Evolutionary conservation across 2,888 invertebrate genomes (phyloP).

Genomic region (Lingula anatina): DNA sequence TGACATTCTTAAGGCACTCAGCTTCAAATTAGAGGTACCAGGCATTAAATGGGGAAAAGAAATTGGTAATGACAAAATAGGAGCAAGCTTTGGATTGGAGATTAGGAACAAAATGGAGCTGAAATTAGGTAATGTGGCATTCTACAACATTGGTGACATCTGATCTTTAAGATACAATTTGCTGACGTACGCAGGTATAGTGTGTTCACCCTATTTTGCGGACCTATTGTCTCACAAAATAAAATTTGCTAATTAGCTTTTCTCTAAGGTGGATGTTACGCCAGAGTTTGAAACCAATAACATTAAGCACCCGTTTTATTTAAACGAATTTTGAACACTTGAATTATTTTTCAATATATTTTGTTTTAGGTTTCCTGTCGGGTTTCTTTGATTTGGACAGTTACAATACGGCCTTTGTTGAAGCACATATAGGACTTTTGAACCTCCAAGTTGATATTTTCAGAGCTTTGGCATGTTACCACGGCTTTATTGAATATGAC

Average conservation of each 20-base stretch:
- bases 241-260: too few relatives aligned
- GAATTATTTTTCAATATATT: too few relatives aligned
- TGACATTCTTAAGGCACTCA: conserved; percentile 10
- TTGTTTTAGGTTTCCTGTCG: too few relatives aligned
- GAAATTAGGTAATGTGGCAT: conserved; percentile 10
- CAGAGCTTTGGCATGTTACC: conserved; percentile 18
- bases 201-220: too few relatives aligned
- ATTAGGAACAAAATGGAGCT: conserved; percentile 12
- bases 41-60: conserved; percentile 20
- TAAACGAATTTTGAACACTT: too few relatives aligned
- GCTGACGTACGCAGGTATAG: too few relatives aligned
- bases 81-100: conserved; percentile 22
- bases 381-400: conserved; percentile 19
- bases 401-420: conserved; percentile 19
- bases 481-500: conserved; percentile 20
- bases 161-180: too few relatives aligned
- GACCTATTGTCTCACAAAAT: too few relatives aligned
- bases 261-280: too few relatives aligned
- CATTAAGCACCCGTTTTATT: too few relatives aligned
- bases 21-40: conserved; percentile 15
- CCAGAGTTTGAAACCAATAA: too few relatives aligned
- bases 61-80: conserved; percentile 16
- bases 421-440: conserved; percentile 20
- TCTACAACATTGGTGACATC: too few relatives aligned
- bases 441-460: conserved; percentile 16